Conservation (phyloP, 2,888 invertebrate species). For the Teleiodes luculella region DNA sequence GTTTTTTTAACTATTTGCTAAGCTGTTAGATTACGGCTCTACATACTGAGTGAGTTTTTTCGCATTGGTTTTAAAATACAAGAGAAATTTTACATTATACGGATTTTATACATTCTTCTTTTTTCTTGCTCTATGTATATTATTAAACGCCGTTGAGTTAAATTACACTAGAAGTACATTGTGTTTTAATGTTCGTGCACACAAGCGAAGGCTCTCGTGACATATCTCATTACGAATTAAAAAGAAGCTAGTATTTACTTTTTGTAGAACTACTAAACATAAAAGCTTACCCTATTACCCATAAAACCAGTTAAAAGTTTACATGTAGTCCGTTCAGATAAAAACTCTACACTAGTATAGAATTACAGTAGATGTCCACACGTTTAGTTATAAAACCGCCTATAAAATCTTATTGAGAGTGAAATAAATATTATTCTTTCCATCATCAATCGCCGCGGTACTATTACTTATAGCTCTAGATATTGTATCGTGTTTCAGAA, state of each 20-base stretch:
- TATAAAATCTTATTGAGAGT: conserved; percentile 47
- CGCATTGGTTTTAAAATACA: too few relatives aligned
- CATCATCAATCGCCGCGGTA: conserved; percentile 66
- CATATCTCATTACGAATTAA: background rate
- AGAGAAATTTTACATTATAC: too few relatives aligned
- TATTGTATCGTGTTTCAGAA: conserved; percentile 50
- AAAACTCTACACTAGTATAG: conserved; percentile 14
- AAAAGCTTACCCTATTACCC: conserved; percentile 5
- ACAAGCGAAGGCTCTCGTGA: conserved; percentile 2
- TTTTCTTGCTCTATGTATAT: background rate
- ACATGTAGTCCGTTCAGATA: conserved; percentile 7
- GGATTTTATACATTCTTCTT: too few relatives aligned
- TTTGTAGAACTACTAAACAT: conserved; percentile 3
- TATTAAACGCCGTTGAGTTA: background rate
- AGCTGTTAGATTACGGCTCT: too few relatives aligned
- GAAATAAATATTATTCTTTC: conserved; percentile 61
- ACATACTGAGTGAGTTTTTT: too few relatives aligned
- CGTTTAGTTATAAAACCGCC: conserved; percentile 25
- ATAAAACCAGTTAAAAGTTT: conserved; percentile 11
- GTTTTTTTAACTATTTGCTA: too few relatives aligned
- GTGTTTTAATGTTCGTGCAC: background rate
- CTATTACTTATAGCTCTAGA: conserved; percentile 62
- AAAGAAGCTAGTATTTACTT: background rate
- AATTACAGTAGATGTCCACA: conserved; percentile 17
- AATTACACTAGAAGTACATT: background rate